A percentile compares a stretch with the other conserved stretches of the same genome.
phyloP scores from a whole-genome alignment of 53 echinoderm and acorn worm genomes.

The Paracentrotus lividus region DNA sequence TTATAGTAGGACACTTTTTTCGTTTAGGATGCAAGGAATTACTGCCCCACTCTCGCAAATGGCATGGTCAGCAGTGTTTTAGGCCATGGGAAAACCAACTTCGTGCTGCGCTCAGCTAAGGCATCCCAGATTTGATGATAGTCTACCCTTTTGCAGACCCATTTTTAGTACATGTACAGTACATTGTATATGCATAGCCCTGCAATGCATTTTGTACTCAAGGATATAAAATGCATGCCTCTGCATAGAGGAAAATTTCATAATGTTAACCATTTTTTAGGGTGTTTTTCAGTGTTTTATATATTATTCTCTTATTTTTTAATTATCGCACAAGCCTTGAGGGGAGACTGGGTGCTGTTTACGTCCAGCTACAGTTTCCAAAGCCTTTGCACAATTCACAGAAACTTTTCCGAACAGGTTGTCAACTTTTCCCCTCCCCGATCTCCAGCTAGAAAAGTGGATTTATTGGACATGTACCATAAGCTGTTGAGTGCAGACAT shows the following conservation, averaged over 20 bases:
- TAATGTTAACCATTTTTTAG: too few relatives aligned
- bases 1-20: slow-evolving; percentile 9
- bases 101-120: slow-evolving; percentile 13
- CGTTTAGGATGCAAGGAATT: background rate
- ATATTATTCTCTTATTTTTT: background rate
- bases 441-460: slow-evolving; percentile 8
- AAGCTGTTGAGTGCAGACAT: background rate
- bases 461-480: background rate
- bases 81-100: slow-evolving; percentile 64
- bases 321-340: background rate
- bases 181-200: background rate
- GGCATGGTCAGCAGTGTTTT: slow-evolving; percentile 57
- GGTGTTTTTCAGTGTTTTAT: background rate
- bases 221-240: background rate
- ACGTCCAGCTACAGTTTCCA: slow-evolving; percentile 29
- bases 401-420: slow-evolving; percentile 24
- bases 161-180: background rate
- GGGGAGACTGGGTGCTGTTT: slow-evolving; percentile 6
- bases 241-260: background rate
- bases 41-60: slow-evolving; percentile 18
- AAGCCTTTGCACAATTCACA: slow-evolving; percentile 24
- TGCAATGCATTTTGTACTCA: background rate
- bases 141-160: background rate
- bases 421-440: background rate
- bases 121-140: background rate